phyloP scores from a whole-genome alignment of 2,888 invertebrate genomes.

The Zhengitettix transpicula region DNA sequence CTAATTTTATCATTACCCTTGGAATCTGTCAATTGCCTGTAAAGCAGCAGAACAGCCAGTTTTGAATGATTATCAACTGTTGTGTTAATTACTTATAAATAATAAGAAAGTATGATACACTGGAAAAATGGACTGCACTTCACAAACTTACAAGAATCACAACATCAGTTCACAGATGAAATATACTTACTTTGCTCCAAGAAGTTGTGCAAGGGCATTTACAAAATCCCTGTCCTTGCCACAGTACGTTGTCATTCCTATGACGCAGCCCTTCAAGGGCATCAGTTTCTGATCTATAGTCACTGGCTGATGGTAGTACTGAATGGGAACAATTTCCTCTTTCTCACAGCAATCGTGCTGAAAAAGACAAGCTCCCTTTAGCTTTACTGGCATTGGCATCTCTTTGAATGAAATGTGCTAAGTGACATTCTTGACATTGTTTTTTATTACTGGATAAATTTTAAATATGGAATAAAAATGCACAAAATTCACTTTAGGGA shows the following conservation, averaged over 20 bases:
- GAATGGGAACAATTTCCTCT: constrained; percentile 37
- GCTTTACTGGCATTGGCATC: too few species aligned
- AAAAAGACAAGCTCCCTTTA: constrained; percentile 2
- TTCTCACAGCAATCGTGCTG: constrained; percentile 49
- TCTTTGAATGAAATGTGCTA: too few species aligned
- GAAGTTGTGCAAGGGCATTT: constrained; percentile 43
- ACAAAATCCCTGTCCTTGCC: constrained; percentile 59
- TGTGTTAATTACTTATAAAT: neutral
- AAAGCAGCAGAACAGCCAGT: neutral
- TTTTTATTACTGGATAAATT: too few species aligned
- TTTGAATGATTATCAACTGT: neutral
- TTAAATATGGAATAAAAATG: too few species aligned
- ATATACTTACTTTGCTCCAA: constrained; percentile 51
- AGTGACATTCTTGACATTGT: too few species aligned
- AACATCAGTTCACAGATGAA: neutral
- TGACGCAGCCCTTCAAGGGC: constrained; percentile 50
- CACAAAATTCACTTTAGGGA: too few species aligned
- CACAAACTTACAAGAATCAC: neutral
- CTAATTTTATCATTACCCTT: too few species aligned
- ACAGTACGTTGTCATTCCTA: constrained; percentile 62
- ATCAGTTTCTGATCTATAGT: constrained; percentile 27
- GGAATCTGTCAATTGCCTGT: too few species aligned
- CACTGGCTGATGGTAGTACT: constrained; percentile 58
- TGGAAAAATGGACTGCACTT: neutral
- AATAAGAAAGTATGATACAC: neutral